Evolutionary conservation across 2,888 invertebrate genomes (phyloP), one percentile per base, ranked within the genome.

Genomic region (Cordilura impudica): DNA sequence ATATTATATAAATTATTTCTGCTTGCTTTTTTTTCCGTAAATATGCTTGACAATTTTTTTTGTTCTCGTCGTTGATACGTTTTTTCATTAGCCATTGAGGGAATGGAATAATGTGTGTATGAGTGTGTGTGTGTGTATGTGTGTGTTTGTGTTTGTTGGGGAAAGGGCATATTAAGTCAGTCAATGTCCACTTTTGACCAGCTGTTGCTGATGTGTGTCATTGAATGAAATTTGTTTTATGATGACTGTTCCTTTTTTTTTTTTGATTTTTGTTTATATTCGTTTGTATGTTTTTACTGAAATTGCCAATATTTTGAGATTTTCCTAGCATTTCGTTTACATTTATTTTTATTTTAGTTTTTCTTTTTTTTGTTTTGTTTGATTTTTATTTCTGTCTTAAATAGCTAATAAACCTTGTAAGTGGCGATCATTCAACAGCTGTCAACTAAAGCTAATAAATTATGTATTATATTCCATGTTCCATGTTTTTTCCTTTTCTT

Each of bases 401-500:
- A 79, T 65, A 71, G 71, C 67, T 75, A 79, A 79, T 79, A 75
- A 79, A 79, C 56, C 67, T 75, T 72, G 71, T 74, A 71, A 75
- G 79, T 72, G 71, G 71, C 71, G 71, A 79, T 79, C 79, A 79
- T 72, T 75, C 79, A 72, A 79, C 79, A 79, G 86, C 86, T 86
- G 86, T 85, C 86, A 86, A 84, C 82, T 81, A 84, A 84, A 85
- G 84, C 85, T 84, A 84, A 86, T 86, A 86, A 86, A 86, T 86
- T 66, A 61, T 67, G 60, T 54, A 49, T 61, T 77, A 49, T 60
- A 58, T 69, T 72, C 49, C 39, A 26, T 45, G 75, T 72, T 18
- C 16, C 18, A 60, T n/a, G n/a, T 39, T 39, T 12, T 35, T 26
- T 26, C 3, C 53, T 31, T 14, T 65, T 54, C 19, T 69, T 29